These are phyloP conservation scores for Oxyura jamaicensis DNA, from an alignment of 2,113 vertebrate genomes.

Conservation along the genomic window DNA sequence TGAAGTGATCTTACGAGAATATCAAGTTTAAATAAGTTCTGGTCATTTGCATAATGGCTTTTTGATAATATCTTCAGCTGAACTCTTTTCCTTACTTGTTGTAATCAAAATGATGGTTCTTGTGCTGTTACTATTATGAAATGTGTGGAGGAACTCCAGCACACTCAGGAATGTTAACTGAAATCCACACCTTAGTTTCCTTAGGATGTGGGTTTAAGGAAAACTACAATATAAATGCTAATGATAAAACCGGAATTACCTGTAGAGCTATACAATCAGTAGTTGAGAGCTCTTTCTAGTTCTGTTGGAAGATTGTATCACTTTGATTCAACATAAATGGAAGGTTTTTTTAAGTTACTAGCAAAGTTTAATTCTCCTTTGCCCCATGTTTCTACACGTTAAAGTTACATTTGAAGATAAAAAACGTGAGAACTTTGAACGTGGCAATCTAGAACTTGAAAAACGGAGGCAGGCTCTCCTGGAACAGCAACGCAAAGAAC, in stretches of 20 bases:
- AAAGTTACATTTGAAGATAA: conserved; percentile 97
- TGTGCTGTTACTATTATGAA: neutral
- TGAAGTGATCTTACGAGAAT: neutral
- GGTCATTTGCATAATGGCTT: neutral
- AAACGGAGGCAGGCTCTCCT: conserved; percentile 92
- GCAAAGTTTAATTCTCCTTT: neutral
- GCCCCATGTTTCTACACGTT: neutral
- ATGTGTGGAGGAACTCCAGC: neutral
- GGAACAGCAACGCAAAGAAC: conserved; percentile 96
- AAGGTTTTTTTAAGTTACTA: neutral
- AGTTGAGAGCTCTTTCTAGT: neutral
- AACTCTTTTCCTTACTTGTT: neutral
- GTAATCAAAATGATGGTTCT: neutral
- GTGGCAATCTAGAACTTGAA: conserved; percentile 95
- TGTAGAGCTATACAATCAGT: neutral
- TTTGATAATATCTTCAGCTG: neutral
- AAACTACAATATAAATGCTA: neutral
- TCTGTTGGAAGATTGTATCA: neutral
- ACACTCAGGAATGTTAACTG: neutral
- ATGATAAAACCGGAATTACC: neutral
- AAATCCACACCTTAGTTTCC: neutral
- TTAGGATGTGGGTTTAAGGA: neutral
- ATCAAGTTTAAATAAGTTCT: neutral
- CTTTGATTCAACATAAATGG: neutral
- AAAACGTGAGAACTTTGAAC: conserved; percentile 97